phyloP scores from a whole-genome alignment of 35 echinoderm and acorn worm species.

The Apostichopus japonicus region DNA sequence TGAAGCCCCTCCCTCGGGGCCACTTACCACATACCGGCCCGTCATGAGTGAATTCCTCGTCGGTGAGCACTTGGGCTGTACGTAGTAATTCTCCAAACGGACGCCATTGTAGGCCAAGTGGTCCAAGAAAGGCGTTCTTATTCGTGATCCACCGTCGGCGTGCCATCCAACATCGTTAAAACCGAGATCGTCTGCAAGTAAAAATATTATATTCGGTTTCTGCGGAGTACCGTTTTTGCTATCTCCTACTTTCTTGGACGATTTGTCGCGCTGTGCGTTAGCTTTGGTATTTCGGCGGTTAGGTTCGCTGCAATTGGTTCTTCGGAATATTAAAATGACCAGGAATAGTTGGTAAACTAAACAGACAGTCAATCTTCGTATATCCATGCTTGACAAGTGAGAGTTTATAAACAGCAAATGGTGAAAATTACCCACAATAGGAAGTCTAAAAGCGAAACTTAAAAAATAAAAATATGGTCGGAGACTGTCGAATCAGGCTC shows the following conservation, averaged over 20 bases:
- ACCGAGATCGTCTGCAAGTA: constrained; percentile 79
- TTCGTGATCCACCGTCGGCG: constrained; percentile 23
- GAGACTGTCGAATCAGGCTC: too few relatives aligned
- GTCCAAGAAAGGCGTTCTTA: constrained; percentile 64
- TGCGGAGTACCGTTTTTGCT: not conserved
- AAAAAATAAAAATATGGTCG: too few relatives aligned
- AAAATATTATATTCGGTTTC: constrained; percentile 69
- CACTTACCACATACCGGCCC: constrained; percentile 78
- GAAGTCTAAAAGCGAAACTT: too few relatives aligned
- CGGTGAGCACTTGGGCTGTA: constrained; percentile 79
- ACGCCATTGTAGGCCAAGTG: constrained; percentile 67
- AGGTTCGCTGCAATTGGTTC: not conserved
- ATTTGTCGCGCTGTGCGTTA: not conserved
- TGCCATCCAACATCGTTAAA: constrained; percentile 88
- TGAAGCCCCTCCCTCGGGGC: not conserved
- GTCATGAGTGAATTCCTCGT: constrained; percentile 79
- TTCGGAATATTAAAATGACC: not conserved
- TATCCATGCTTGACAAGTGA: too few relatives aligned
- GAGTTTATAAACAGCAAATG: too few relatives aligned
- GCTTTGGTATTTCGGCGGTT: not conserved
- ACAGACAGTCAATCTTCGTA: too few relatives aligned
- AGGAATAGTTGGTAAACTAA: not conserved
- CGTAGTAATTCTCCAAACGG: constrained; percentile 82
- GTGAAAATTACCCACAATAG: too few relatives aligned
- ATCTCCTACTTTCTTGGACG: not conserved